Percentiles rank a stretch among this genome's conserved stretches.
Evolutionary conservation across 2,888 invertebrate genomes (phyloP).

Genomic region (Dicyrtomina minuta): DNA sequence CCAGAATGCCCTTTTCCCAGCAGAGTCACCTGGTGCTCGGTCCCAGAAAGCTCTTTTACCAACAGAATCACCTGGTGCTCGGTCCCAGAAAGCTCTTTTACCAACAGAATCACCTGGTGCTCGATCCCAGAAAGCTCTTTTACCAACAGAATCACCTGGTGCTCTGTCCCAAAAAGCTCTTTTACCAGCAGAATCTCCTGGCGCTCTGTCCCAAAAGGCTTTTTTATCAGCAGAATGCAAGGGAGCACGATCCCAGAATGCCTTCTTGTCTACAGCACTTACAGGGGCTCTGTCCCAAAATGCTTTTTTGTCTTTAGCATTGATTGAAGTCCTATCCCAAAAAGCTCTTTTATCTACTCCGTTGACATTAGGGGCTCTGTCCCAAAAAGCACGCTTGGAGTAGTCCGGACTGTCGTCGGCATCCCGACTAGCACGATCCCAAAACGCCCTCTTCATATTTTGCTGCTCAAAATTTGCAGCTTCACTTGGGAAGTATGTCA

Average conservation of each 20-base stretch:
- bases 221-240: constrained; percentile 7
- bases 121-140: constrained; percentile 7
- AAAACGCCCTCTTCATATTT: background rate
- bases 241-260: too few species aligned
- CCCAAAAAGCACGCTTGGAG: constrained; percentile 18
- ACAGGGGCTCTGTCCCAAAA: constrained; percentile 2
- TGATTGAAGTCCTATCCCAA: background rate
- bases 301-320: background rate
- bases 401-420: too few species aligned
- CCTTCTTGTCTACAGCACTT: background rate
- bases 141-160: background rate
- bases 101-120: background rate
- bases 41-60: constrained; percentile 26
- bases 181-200: background rate
- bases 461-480: constrained; percentile 6
- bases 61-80: background rate
- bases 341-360: background rate
- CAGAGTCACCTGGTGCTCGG: background rate
- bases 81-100: constrained; percentile 6
- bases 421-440: too few species aligned
- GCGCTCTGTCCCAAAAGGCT: constrained; percentile 23
- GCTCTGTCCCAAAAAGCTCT: constrained; percentile 28
- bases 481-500: background rate
- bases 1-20: constrained; percentile 25
- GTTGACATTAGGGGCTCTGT: background rate